A percentile compares a stretch with the other conserved stretches of the same genome.
Conservation (phyloP, 2,797 vertebrate species). For the Salmo trutta region DNA sequence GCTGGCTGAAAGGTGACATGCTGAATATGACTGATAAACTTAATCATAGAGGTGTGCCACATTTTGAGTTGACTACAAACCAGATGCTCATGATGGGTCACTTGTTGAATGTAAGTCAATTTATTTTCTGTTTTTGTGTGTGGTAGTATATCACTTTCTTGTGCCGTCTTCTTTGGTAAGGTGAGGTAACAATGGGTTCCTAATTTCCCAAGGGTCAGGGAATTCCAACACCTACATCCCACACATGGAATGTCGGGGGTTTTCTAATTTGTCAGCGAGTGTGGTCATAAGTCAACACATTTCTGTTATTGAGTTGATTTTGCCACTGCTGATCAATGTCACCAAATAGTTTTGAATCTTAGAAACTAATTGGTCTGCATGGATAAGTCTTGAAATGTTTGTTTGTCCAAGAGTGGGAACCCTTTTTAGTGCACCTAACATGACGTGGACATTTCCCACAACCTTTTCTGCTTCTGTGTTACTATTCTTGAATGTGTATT, state of each 20-base stretch:
- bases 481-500: neutral
- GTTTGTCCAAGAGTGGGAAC: neutral
- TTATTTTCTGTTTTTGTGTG: neutral
- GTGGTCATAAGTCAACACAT: neutral
- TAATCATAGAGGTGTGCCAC: neutral
- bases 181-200: neutral
- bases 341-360: neutral
- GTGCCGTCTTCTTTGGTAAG: neutral
- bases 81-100: neutral
- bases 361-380: neutral
- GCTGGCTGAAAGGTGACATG: neutral
- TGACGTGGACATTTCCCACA: neutral
- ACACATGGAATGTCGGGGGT: no score
- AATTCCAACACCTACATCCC: neutral
- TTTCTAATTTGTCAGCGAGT: no score
- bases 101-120: neutral
- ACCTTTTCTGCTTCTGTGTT: neutral
- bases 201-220: neutral
- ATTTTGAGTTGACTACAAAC: neutral
- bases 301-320: neutral
- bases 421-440: neutral
- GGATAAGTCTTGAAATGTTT: neutral
- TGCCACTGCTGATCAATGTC: neutral
- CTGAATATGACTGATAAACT: neutral
- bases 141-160: neutral